Evolutionary conservation across 2,797 vertebrate genomes (phyloP).

Genomic region (Hoplostethus atlanticus): DNA sequence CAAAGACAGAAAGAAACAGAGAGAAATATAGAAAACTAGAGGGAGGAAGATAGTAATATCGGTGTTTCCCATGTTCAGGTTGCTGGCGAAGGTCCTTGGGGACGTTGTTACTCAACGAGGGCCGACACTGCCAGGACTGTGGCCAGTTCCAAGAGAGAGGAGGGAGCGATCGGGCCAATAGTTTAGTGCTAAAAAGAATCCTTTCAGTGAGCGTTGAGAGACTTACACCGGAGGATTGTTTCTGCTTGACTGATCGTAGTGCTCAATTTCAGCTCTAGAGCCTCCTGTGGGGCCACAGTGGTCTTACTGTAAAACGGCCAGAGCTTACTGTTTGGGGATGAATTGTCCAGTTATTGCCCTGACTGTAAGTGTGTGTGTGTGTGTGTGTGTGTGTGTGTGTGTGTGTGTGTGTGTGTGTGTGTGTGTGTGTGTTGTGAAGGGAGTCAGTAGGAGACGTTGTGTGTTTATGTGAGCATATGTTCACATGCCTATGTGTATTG

Average conservation of each 20-base stretch:
- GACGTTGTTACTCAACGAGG: slow-evolving; percentile 61
- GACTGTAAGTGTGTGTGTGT: slow-evolving; percentile 1
- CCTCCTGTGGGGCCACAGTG: neutral
- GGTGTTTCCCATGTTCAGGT: slow-evolving; percentile 66
- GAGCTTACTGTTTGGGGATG: neutral
- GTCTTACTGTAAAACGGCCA: neutral
- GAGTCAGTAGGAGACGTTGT: too few species aligned
- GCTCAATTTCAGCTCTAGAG: slow-evolving; percentile 24
- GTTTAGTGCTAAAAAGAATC: slow-evolving; percentile 22
- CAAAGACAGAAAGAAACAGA: slow-evolving; percentile 6
- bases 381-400: neutral
- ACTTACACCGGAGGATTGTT: slow-evolving; percentile 40
- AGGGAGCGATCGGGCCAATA: slow-evolving; percentile 38
- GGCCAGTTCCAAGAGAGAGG: slow-evolving; percentile 31
- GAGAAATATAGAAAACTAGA: slow-evolving; percentile 44
- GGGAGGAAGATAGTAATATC: slow-evolving; percentile 51
- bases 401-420: neutral
- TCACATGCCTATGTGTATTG: too few species aligned
- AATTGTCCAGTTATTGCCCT: neutral
- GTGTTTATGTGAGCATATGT: too few species aligned
- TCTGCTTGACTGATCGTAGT: slow-evolving; percentile 29
- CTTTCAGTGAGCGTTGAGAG: slow-evolving; percentile 23
- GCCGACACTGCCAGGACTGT: slow-evolving; percentile 45
- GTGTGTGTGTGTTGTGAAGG: neutral
- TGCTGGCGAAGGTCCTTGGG: slow-evolving; percentile 62